phyloP scores from a whole-genome alignment of 2,888 invertebrate genomes.

The Achlya flavicornis region DNA sequence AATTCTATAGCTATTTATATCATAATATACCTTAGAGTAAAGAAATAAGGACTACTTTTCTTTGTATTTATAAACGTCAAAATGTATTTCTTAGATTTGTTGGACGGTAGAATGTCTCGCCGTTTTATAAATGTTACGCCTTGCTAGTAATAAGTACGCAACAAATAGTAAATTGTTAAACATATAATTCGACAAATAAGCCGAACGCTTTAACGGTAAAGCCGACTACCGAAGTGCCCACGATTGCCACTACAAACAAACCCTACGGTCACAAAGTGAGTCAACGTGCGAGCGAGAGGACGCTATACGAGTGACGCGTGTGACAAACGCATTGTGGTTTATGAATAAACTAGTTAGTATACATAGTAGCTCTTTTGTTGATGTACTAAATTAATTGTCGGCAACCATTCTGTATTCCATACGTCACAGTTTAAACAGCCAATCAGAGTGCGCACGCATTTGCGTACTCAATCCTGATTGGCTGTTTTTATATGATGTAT shows the following conservation, averaged over 20 bases:
- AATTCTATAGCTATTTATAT: too few species aligned
- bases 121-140: slow-evolving; percentile 22
- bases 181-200: neutral
- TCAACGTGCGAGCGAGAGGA: slow-evolving; percentile 51
- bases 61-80: too few species aligned
- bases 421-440: neutral
- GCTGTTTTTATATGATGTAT: neutral
- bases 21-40: too few species aligned
- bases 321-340: slow-evolving; percentile 45
- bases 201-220: neutral
- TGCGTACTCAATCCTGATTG: neutral
- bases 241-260: slow-evolving; percentile 27
- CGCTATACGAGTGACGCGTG: slow-evolving; percentile 47
- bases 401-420: neutral
- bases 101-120: slow-evolving; percentile 12
- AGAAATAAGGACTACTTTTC: too few species aligned
- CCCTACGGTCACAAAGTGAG: slow-evolving; percentile 28
- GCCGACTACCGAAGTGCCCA: slow-evolving; percentile 8
- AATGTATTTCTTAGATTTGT: too few species aligned
- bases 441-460: neutral
- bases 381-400: neutral
- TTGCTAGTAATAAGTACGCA: slow-evolving; percentile 15
- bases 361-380: slow-evolving; percentile 25
- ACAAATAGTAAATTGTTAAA: slow-evolving; percentile 12
- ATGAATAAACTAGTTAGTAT: slow-evolving; percentile 47